These are phyloP conservation scores for Byasa hedistus DNA, from an alignment of 2,888 invertebrate species.

Conservation along the genomic window DNA sequence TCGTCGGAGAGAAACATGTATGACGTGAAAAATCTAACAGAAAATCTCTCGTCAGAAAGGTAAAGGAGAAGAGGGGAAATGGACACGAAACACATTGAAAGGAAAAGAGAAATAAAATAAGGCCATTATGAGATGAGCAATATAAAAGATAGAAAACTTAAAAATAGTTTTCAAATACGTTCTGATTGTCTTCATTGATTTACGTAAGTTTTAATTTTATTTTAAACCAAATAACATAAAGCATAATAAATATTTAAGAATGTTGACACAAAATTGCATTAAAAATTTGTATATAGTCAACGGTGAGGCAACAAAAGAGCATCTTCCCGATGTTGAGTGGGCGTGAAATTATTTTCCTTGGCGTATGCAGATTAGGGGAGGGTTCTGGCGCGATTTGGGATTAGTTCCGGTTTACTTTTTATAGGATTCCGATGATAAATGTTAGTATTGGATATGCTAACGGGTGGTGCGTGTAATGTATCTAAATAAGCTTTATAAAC, in stretches of 20 bases:
- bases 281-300: conserved; percentile 20
- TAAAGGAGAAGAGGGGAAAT: no score
- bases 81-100: no score
- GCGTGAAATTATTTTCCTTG: conserved; percentile 79
- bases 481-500: conserved; percentile 61
- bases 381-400: conserved; percentile 57
- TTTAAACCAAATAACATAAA: neutral
- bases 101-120: no score
- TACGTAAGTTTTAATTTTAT: neutral
- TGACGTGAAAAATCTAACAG: no score
- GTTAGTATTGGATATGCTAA: conserved; percentile 63
- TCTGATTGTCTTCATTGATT: no score
- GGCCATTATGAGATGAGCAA: no score
- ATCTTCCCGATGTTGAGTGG: conserved; percentile 60
- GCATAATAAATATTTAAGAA: neutral
- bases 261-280: conserved; percentile 8
- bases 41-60: no score
- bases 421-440: conserved; percentile 78
- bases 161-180: no score
- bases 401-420: conserved; percentile 78
- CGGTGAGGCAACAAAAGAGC: conserved; percentile 50
- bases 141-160: no score
- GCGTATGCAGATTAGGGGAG: conserved; percentile 76
- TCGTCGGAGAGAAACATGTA: no score
- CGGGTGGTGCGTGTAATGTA: conserved; percentile 76